Percentiles rank a stretch among this genome's conserved stretches.
Conservation (phyloP, 2,113 vertebrate species). For the Motacilla tschutschensis region DNA sequence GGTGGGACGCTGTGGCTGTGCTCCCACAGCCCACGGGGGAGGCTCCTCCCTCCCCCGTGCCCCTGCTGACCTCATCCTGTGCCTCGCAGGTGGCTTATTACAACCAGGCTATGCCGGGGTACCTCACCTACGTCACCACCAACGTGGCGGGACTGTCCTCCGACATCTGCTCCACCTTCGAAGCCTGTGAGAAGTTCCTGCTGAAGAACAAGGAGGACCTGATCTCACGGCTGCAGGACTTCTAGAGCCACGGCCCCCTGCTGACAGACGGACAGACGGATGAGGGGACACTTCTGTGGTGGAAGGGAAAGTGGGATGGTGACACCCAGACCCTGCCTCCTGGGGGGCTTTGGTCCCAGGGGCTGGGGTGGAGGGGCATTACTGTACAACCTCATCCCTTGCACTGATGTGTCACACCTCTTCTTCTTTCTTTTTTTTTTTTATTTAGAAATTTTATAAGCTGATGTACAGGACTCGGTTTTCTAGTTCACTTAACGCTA, state of each 20-base stretch:
- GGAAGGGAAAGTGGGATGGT: neutral
- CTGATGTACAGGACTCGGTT: constrained; percentile 7
- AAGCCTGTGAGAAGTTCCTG: constrained; percentile 86
- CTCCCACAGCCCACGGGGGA: rapidly evolving
- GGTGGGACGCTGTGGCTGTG: constrained; percentile 63
- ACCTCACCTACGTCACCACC: constrained; percentile 89
- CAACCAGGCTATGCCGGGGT: constrained; percentile 87
- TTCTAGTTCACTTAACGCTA: neutral
- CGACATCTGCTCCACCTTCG: constrained; percentile 78
- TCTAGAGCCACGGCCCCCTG: neutral
- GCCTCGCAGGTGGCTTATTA: constrained; percentile 88
- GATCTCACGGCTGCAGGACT: constrained; percentile 58
- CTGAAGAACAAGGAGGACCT: constrained; percentile 81
- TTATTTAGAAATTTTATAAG: constrained; percentile 12
- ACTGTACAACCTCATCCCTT: neutral
- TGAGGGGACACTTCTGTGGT: neutral
- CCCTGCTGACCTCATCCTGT: neutral
- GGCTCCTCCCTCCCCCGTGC: neutral
- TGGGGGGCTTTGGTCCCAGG: neutral
- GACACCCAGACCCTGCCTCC: neutral
- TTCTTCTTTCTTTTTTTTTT: neutral
- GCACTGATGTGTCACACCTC: neutral
- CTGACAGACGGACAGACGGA: neutral
- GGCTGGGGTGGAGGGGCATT: neutral
- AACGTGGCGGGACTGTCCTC: constrained; percentile 90